Conservation (phyloP, 2,113 vertebrate genomes). For the Trinectes maculatus region DNA sequence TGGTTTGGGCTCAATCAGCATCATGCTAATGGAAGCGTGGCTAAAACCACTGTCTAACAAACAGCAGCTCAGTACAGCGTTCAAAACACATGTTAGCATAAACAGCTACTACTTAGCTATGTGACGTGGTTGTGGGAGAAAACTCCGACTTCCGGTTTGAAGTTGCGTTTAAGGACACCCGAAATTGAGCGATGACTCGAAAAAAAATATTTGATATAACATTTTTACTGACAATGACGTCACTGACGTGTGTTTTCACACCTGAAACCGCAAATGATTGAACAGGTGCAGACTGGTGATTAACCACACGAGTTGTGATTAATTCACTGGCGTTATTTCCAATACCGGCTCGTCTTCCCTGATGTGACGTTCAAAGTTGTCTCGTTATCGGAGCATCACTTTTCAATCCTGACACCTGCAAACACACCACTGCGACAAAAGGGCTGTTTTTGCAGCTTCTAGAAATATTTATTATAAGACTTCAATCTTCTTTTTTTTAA, state of each 20-base stretch:
- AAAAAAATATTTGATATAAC: no score
- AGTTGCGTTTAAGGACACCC: not conserved
- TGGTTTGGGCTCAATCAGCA: no score
- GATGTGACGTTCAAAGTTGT: no score
- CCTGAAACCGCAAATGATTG: not conserved
- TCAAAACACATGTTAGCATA: not conserved
- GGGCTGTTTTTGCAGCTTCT: not conserved
- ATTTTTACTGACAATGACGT: no score
- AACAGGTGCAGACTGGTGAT: not conserved
- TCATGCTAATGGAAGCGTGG: not conserved
- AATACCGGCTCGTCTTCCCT: not conserved
- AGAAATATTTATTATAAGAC: conserved; percentile 19
- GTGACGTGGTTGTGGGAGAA: not conserved
- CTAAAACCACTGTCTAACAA: not conserved
- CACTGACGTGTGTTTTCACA: not conserved
- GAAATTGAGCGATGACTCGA: not conserved
- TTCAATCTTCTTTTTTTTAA: conserved; percentile 10
- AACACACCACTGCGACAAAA: not conserved
- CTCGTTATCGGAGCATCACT: not conserved
- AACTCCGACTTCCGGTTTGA: not conserved
- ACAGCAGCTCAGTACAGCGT: not conserved
- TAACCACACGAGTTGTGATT: no score
- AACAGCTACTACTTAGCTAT: not conserved
- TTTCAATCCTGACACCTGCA: no score
- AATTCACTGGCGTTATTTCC: no score